Evolutionary conservation across 1,140 invertebrate genomes (phyloP).

Genomic region (Penaeus chinensis): DNA sequence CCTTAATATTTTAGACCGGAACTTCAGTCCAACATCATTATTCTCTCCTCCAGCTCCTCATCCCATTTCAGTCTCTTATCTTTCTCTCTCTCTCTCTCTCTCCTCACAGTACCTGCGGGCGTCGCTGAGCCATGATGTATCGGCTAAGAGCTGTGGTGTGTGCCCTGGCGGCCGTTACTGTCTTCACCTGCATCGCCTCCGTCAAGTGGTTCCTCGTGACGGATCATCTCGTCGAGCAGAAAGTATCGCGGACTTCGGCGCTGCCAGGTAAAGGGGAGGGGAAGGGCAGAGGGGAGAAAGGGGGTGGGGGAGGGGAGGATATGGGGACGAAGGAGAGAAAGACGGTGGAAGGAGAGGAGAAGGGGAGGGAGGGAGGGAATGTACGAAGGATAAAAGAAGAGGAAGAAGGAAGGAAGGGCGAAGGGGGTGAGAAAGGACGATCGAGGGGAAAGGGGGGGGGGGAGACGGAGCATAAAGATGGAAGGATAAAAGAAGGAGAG

Average conservation of each 20-base stretch:
- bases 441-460: not conserved
- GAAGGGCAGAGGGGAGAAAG: too few species aligned
- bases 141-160: constrained; percentile 47
- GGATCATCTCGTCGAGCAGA: not conserved
- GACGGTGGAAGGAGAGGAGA: too few species aligned
- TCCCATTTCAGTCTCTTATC: too few species aligned
- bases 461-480: not conserved
- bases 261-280: too few species aligned
- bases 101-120: too few species aligned
- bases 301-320: too few species aligned
- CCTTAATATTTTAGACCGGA: too few species aligned
- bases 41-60: too few species aligned
- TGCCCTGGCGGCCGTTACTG: constrained; percentile 21
- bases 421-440: not conserved
- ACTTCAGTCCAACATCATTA: too few species aligned
- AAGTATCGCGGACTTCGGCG: too few species aligned
- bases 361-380: not conserved
- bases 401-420: not conserved
- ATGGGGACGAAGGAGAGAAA: too few species aligned
- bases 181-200: constrained; percentile 52
- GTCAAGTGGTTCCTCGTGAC: constrained; percentile 38
- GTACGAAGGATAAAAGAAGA: not conserved
- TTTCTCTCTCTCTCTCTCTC: too few species aligned
- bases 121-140: constrained; percentile 26
- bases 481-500: not conserved